Percentiles rank a stretch among this genome's conserved stretches.
phyloP scores from a whole-genome alignment of 2,888 invertebrate species.

The Macaria notata region DNA sequence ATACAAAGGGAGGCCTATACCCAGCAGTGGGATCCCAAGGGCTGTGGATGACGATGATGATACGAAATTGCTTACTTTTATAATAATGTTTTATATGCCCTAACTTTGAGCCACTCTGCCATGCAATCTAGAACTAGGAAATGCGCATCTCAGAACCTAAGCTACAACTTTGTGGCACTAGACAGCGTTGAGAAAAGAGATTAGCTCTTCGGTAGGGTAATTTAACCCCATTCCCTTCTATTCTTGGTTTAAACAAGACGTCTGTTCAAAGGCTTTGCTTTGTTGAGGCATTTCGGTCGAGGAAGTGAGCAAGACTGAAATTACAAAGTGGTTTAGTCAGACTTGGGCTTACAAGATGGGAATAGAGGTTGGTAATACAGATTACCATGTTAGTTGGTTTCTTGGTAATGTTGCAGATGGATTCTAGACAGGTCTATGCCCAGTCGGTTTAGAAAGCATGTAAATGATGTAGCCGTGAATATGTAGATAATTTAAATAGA shows the following conservation, averaged over 20 bases:
- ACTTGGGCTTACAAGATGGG: too few species aligned
- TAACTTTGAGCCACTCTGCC: background rate
- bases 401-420: too few species aligned
- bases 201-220: conserved; percentile 16
- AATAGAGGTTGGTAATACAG: too few species aligned
- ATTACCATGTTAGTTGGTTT: too few species aligned
- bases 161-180: conserved; percentile 14
- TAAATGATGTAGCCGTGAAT: too few species aligned
- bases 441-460: too few species aligned
- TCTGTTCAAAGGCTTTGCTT: conserved; percentile 2
- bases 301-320: background rate
- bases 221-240: conserved; percentile 3
- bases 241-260: conserved; percentile 1
- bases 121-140: conserved; percentile 17
- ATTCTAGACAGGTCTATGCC: too few species aligned
- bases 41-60: too few species aligned
- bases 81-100: background rate
- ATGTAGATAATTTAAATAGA: too few species aligned
- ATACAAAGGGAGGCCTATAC: too few species aligned
- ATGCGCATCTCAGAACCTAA: background rate
- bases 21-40: too few species aligned
- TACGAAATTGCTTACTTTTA: too few species aligned
- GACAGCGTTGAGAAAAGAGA: conserved; percentile 9
- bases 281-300: background rate
- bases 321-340: background rate